A percentile compares a stretch with the other conserved stretches of the same genome.
Conservation (phyloP, 2,113 vertebrate species). For the Nesoenas mayeri region DNA sequence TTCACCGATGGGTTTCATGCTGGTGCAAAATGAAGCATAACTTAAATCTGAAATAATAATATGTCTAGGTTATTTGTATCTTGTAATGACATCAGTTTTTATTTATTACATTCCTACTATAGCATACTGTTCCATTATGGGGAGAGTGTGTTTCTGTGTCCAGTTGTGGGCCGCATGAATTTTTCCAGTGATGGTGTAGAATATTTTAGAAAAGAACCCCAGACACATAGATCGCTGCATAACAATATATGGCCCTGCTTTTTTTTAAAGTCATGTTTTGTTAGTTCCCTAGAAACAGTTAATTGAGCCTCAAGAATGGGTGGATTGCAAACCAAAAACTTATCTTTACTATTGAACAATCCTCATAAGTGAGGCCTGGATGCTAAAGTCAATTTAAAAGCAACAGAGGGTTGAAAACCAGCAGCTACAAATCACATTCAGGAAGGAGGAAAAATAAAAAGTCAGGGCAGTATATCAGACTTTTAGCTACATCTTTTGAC, state of each 20-base stretch:
- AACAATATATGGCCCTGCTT: background rate
- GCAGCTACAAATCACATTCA: background rate
- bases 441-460: background rate
- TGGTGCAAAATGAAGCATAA: background rate
- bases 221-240: background rate
- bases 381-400: background rate
- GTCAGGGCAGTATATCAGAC: background rate
- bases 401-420: background rate
- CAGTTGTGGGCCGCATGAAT: background rate
- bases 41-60: background rate
- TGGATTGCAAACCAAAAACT: background rate
- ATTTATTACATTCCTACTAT: background rate
- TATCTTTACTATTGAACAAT: background rate
- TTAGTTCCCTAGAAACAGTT: background rate
- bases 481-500: background rate
- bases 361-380: background rate
- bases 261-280: background rate
- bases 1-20: background rate
- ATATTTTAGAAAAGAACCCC: accelerated
- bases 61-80: background rate
- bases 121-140: background rate
- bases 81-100: background rate
- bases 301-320: background rate
- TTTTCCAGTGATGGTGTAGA: background rate
- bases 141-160: background rate